Conservation (phyloP, 2,113 vertebrate genomes). For the Chaetodon trifascialis region DNA sequence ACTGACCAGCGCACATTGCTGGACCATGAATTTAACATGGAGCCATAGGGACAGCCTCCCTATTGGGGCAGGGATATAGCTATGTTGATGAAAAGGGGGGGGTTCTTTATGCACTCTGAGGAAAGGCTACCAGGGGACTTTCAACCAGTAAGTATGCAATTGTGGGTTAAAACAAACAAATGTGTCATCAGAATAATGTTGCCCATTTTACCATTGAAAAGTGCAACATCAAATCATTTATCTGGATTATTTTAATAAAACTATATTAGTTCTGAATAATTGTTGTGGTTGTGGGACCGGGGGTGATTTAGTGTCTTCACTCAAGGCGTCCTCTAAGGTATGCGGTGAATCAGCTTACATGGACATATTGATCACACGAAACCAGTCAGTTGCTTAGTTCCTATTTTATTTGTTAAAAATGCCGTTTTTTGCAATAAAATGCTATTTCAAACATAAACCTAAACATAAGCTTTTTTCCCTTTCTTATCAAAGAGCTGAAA, state of each 20-base stretch:
- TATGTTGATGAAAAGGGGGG: constrained; percentile 69
- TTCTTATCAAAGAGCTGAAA: neutral
- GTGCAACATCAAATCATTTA: constrained; percentile 67
- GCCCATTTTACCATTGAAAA: constrained; percentile 71
- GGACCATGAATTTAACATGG: constrained; percentile 80
- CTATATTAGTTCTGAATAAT: constrained; percentile 64
- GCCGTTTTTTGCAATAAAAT: neutral
- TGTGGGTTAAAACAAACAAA: constrained; percentile 71
- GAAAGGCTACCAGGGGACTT: constrained; percentile 65
- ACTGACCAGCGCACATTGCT: constrained; percentile 53
- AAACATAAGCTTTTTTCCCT: neutral
- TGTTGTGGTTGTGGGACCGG: constrained; percentile 6
- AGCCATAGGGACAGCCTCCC: constrained; percentile 50
- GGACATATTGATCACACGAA: constrained; percentile 6
- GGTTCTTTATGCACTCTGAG: constrained; percentile 58
- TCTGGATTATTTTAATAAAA: constrained; percentile 66
- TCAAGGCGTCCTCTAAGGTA: constrained; percentile 13
- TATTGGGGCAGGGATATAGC: constrained; percentile 68
- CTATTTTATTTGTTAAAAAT: neutral
- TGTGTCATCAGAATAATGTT: constrained; percentile 69
- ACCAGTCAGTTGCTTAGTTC: neutral
- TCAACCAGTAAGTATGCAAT: constrained; percentile 59
- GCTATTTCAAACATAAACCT: neutral
- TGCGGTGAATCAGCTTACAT: neutral
- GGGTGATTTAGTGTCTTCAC: constrained; percentile 39